Evolutionary conservation across 2,113 vertebrate species (phyloP), one percentile per base, ranked within the genome.

Genomic region (Syngnathoides biaculeatus): DNA sequence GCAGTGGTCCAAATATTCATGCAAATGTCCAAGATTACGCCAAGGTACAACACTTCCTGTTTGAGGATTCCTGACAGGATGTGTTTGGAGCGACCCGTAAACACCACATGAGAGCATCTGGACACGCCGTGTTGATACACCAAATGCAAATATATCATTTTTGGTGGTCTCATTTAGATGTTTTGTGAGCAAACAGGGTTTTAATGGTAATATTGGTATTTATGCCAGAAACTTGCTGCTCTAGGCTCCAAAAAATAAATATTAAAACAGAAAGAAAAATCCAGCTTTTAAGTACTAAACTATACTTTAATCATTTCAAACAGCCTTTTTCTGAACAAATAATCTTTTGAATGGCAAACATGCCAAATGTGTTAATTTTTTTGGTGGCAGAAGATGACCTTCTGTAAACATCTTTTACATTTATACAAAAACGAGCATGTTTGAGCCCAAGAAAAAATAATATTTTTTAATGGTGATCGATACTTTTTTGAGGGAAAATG

Each of bases 61-160:
- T 65, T 64, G 59, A 60, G 30, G 53, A 43, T 42, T 65, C 43
- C 5, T 64, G 24, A 22, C 43, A 48, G 68, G 58, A 55, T 42
- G 17, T 71, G 65, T 79, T 82, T 71, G 56, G 60, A 74, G 22
- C 35, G 60, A 64, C 48, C 64, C 65, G 30, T 68, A 70, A 77
- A 77, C 66, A 62, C 55, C 62, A 58, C 26, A 47, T 60, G 39
- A 67, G 73, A 60, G 27, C 22, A 74, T 62, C 40, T 74, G 69
- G 47, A 20, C n/a, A 26, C 1, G 14, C 56, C 19, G 65, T 30
- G 43, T 38, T 57, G 26, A 52, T 42, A 1, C 43, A 65, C n/a
- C 35, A 55, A 55, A 55, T 55, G 5, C 22, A 24, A 55, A 55
- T 55, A 24, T 2, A 26, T 55, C 26, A n/a, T 26, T 26, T 52